Evolutionary conservation across 1,140 invertebrate species (phyloP).

Genomic region (Doryteuthis pealeii): DNA sequence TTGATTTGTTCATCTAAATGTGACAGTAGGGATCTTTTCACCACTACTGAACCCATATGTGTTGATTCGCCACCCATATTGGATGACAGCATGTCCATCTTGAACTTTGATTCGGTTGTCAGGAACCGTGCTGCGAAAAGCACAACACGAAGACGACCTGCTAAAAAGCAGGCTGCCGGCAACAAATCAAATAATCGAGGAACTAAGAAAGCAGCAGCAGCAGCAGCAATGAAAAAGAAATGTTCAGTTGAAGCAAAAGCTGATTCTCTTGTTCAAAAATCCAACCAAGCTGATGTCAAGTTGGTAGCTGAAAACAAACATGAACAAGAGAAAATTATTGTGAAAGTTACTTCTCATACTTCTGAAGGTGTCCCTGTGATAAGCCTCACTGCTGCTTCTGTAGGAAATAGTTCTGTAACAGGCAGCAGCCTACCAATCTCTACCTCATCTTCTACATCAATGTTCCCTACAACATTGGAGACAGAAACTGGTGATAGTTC

Average conservation of each 20-base stretch:
- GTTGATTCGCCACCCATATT: not conserved
- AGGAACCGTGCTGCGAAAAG: not conserved
- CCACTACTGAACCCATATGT: not conserved
- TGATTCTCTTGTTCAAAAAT: not conserved
- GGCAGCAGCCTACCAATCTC: not conserved
- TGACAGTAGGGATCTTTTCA: no score
- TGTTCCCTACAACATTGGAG: not conserved
- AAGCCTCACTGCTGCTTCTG: constrained; percentile 1
- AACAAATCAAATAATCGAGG: no score
- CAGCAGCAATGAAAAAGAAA: no score
- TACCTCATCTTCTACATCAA: not conserved
- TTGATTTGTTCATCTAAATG: no score
- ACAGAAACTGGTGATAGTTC: constrained; percentile 2
- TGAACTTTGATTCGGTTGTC: not conserved
- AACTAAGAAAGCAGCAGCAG: no score
- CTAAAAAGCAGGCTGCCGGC: no score
- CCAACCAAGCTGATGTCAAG: not conserved
- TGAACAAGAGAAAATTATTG: constrained; percentile 7
- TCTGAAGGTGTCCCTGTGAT: constrained; percentile 8
- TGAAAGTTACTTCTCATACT: not conserved
- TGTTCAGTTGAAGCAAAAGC: no score
- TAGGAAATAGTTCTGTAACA: not conserved
- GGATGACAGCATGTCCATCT: not conserved
- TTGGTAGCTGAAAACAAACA: not conserved
- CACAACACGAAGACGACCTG: no score